Evolutionary conservation across 1,140 invertebrate species (phyloP).

Genomic region (Gonioctena quinquepunctata): DNA sequence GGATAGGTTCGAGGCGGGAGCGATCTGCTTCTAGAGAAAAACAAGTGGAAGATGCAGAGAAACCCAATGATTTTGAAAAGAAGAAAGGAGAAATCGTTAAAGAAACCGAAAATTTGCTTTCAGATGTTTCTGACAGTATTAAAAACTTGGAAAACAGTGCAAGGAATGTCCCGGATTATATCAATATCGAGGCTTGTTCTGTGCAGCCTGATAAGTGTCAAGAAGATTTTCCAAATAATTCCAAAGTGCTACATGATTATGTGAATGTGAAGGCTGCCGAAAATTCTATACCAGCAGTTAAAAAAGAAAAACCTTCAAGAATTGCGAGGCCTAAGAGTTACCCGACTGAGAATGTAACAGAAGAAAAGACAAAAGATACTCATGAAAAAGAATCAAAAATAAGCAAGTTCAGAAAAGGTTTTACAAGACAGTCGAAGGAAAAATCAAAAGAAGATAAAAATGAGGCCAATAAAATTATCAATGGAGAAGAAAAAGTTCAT

Average conservation of each 20-base stretch:
- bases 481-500: constrained; percentile 49
- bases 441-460: constrained; percentile 57
- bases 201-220: background rate
- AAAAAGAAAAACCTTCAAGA: constrained; percentile 59
- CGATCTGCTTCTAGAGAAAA: constrained; percentile 35
- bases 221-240: constrained; percentile 4
- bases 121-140: constrained; percentile 46
- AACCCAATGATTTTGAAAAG: background rate
- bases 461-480: constrained; percentile 56
- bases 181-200: constrained; percentile 25
- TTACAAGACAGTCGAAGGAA: constrained; percentile 54
- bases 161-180: constrained; percentile 32
- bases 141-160: constrained; percentile 42
- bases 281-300: constrained; percentile 41
- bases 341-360: constrained; percentile 51
- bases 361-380: constrained; percentile 1
- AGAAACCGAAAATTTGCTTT: constrained; percentile 36
- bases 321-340: constrained; percentile 63
- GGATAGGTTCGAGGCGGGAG: constrained; percentile 46
- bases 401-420: constrained; percentile 54
- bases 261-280: constrained; percentile 38
- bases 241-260: constrained; percentile 37
- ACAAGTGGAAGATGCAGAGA: background rate
- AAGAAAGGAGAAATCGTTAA: constrained; percentile 11
- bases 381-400: constrained; percentile 59